phyloP scores from a whole-genome alignment of 2,888 invertebrate species.

The Macrosoma leucophasiata region DNA sequence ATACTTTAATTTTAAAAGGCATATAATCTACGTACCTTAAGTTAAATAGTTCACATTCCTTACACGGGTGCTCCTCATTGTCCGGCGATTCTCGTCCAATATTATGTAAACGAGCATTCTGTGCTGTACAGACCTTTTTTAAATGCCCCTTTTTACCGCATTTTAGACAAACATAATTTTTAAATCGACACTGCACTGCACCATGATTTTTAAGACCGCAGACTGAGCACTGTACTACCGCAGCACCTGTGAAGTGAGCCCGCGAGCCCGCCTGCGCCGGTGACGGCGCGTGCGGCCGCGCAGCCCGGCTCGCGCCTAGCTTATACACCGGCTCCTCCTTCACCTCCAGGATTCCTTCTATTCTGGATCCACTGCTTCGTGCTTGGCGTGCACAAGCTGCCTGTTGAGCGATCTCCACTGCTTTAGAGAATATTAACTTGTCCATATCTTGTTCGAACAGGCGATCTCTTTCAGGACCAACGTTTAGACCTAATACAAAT shows the following conservation, averaged over 20 bases:
- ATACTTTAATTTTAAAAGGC: conserved; percentile 3
- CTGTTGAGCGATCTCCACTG: conserved; percentile 18
- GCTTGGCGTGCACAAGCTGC: conserved; percentile 10
- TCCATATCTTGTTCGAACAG: conserved; percentile 14
- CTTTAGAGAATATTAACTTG: conserved; percentile 12
- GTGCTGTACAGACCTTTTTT: conserved; percentile 6
- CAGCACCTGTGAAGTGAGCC: background rate
- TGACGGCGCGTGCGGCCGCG: conserved; percentile 1
- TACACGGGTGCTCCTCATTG: background rate
- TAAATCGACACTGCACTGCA: conserved; percentile 11
- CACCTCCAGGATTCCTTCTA: background rate
- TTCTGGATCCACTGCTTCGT: background rate
- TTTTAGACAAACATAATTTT: conserved; percentile 8
- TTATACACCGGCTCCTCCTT: conserved; percentile 12
- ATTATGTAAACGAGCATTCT: background rate
- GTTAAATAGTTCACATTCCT: conserved; percentile 6
- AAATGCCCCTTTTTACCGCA: conserved; percentile 14
- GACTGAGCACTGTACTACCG: conserved; percentile 2
- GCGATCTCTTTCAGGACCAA: conserved; percentile 12
- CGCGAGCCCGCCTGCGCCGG: background rate
- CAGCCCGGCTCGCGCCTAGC: background rate
- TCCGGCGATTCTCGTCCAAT: background rate
- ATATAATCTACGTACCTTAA: conserved; percentile 7
- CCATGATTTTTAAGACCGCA: conserved; percentile 10
- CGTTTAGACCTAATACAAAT: conserved; percentile 19